These are phyloP conservation scores for Megastigmus dorsalis DNA, from an alignment of 2,888 invertebrate genomes.

Conservation along the genomic window DNA sequence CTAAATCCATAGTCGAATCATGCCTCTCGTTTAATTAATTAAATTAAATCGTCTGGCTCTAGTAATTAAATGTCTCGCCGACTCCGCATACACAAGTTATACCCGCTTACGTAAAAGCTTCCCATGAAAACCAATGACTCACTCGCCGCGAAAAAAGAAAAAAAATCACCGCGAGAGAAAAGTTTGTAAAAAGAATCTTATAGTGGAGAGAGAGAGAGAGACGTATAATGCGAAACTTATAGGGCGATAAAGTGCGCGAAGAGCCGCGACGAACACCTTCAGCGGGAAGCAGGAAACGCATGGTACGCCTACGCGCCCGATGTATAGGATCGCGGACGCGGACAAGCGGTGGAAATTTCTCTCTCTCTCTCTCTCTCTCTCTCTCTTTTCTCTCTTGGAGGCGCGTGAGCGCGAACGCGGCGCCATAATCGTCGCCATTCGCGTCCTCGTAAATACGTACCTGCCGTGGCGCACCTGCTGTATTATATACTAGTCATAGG, in stretches of 20 bases:
- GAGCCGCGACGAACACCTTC: slow-evolving; percentile 15
- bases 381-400: too few species aligned
- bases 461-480: slow-evolving; percentile 40
- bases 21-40: slow-evolving; percentile 1
- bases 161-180: background rate
- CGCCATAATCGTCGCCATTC: slow-evolving; percentile 42
- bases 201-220: too few species aligned
- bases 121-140: background rate
- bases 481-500: background rate
- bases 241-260: background rate
- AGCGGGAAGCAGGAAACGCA: slow-evolving; percentile 49
- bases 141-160: slow-evolving; percentile 7
- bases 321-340: too few species aligned
- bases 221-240: slow-evolving; percentile 3
- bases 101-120: slow-evolving; percentile 16
- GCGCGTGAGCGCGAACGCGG: too few species aligned
- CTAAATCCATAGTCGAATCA: slow-evolving; percentile 19
- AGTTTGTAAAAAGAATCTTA: background rate
- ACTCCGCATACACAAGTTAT: too few species aligned
- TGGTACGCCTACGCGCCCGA: slow-evolving; percentile 28
- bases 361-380: too few species aligned
- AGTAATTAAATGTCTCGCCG: too few species aligned
- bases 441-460: slow-evolving; percentile 46
- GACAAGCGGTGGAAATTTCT: slow-evolving; percentile 38
- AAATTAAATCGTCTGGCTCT: too few species aligned